phyloP scores from a whole-genome alignment of 2,888 invertebrate species.

The Slavum lentiscoides region DNA sequence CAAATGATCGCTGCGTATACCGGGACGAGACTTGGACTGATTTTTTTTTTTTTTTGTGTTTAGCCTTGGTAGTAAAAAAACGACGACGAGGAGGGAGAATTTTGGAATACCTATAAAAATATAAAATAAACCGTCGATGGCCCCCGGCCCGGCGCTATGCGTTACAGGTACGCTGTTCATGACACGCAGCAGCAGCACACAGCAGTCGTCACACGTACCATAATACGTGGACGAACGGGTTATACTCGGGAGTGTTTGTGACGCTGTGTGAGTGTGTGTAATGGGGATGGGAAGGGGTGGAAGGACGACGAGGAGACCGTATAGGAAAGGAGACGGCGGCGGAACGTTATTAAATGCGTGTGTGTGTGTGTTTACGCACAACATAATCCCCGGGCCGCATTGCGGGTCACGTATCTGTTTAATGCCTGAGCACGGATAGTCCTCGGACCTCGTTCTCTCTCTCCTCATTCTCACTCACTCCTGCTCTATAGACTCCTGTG shows the following conservation, averaged over 20 bases:
- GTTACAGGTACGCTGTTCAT: no score
- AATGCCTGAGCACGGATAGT: slow-evolving; percentile 52
- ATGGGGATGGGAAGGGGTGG: not conserved
- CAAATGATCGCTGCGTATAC: no score
- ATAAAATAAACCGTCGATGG: no score
- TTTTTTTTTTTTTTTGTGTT: no score
- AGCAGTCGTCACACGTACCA: not conserved
- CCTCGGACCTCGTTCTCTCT: slow-evolving; percentile 46
- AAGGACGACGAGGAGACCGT: not conserved
- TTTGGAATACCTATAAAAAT: no score
- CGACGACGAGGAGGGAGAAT: no score
- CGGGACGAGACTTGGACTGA: no score
- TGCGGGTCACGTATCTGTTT: slow-evolving; percentile 53
- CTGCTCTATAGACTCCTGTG: no score
- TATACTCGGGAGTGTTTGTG: not conserved
- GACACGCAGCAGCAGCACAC: not conserved
- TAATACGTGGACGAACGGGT: not conserved
- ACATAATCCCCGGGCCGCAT: slow-evolving; percentile 51
- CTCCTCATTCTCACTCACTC: not conserved
- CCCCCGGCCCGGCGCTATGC: no score
- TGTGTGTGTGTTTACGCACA: slow-evolving; percentile 24
- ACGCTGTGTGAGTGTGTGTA: not conserved
- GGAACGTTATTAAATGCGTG: slow-evolving; percentile 43
- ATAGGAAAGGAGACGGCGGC: not conserved
- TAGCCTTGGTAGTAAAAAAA: no score